These are phyloP conservation scores for Recurvirostra avosetta DNA, from an alignment of 2,113 vertebrate species.

Conservation along the genomic window DNA sequence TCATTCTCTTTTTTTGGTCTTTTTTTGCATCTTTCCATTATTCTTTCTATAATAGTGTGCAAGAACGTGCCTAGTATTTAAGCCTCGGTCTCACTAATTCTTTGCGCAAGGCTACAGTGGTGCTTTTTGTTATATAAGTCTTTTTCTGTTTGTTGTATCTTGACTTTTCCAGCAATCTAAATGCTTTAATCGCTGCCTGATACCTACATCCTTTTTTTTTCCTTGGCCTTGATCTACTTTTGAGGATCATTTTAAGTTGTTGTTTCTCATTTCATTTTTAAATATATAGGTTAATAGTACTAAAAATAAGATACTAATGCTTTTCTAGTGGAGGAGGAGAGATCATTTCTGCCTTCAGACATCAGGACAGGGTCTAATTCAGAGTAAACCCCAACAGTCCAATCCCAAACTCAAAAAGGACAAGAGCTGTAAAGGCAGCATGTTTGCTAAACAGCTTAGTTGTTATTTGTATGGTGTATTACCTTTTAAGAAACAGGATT, in stretches of 20 bases:
- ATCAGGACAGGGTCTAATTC: not conserved
- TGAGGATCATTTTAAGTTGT: not conserved
- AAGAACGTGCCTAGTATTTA: not conserved
- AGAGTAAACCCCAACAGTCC: not conserved
- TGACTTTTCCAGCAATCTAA: not conserved
- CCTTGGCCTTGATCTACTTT: not conserved
- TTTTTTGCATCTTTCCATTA: not conserved
- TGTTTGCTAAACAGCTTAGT: not conserved
- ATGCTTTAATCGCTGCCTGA: not conserved
- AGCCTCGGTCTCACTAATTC: not conserved
- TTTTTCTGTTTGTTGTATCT: not conserved
- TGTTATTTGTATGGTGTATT: not conserved
- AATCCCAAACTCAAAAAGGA: not conserved
- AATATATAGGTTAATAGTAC: not conserved
- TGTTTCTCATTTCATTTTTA: not conserved
- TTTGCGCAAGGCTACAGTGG: not conserved
- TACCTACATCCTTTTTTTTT: not conserved
- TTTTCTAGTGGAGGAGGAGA: not conserved
- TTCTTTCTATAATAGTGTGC: not conserved
- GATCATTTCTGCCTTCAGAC: not conserved
- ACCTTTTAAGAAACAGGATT: not conserved
- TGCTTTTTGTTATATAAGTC: not conserved
- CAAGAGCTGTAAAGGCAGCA: not conserved
- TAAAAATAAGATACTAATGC: not conserved
- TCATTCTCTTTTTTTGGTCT: fast-evolving